Conservation (phyloP, 2,113 vertebrate genomes). For the Jaculus jaculus region DNA sequence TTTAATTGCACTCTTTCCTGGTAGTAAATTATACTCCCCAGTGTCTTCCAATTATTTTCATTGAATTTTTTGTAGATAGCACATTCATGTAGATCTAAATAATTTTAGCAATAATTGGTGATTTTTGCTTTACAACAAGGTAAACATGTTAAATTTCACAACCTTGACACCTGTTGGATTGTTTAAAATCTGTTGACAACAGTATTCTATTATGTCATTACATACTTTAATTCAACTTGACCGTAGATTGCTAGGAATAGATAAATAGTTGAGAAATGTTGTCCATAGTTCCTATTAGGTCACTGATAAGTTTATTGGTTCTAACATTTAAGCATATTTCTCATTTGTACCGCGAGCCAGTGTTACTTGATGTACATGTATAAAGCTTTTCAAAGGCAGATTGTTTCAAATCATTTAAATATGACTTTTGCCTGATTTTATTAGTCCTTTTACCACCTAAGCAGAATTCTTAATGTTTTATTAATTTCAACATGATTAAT, state of each 20-base stretch:
- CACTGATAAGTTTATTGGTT: constrained; percentile 7
- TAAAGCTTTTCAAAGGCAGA: neutral
- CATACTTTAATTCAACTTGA: neutral
- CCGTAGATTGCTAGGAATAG: too few species aligned
- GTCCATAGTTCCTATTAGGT: neutral
- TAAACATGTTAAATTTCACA: neutral
- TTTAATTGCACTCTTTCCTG: neutral
- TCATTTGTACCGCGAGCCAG: neutral
- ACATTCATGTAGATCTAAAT: neutral
- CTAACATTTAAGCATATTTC: neutral
- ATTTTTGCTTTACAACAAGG: neutral
- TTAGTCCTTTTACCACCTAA: neutral
- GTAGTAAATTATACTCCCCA: neutral
- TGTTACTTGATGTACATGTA: neutral
- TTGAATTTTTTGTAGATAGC: neutral
- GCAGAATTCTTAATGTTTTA: neutral
- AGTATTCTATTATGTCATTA: neutral
- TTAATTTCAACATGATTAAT: neutral
- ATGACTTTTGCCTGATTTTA: neutral
- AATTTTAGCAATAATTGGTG: neutral
- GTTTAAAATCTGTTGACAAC: neutral
- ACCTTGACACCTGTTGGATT: neutral
- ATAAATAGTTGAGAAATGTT: neutral
- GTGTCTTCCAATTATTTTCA: neutral
- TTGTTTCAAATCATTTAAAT: neutral